These are phyloP conservation scores for Lepus timidus DNA, from an alignment of 2,113 vertebrate genomes.

Conservation along the genomic window DNA sequence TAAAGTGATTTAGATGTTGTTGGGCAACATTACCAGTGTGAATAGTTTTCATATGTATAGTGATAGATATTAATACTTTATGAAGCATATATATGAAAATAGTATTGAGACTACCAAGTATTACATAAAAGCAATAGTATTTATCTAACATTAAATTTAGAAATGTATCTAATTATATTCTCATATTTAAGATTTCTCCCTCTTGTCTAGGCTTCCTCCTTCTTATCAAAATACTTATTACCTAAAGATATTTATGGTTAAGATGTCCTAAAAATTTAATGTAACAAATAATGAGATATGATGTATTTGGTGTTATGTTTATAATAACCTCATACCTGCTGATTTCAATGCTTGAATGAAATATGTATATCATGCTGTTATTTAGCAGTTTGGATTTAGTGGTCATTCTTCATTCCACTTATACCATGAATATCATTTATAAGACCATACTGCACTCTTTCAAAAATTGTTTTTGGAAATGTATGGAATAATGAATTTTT, in stretches of 20 bases:
- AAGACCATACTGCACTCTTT: background rate
- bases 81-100: background rate
- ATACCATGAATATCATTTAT: background rate
- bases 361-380: background rate
- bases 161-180: background rate
- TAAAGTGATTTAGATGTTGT: conserved; percentile 45
- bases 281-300: background rate
- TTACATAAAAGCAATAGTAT: background rate
- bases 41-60: conserved; percentile 28
- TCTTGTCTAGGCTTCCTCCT: background rate
- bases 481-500: background rate
- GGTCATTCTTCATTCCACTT: conserved; percentile 27
- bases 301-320: background rate
- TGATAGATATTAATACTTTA: conserved; percentile 18
- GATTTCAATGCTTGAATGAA: conserved; percentile 31
- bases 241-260: background rate
- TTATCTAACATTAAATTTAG: background rate
- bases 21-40: conserved; percentile 1
- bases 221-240: background rate
- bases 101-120: background rate
- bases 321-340: background rate
- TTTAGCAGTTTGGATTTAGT: conserved; percentile 18
- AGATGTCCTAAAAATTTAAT: conserved; percentile 2
- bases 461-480: background rate
- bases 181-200: background rate